Evolutionary conservation across 1,140 invertebrate species (phyloP).

Genomic region (Patella vulgata): DNA sequence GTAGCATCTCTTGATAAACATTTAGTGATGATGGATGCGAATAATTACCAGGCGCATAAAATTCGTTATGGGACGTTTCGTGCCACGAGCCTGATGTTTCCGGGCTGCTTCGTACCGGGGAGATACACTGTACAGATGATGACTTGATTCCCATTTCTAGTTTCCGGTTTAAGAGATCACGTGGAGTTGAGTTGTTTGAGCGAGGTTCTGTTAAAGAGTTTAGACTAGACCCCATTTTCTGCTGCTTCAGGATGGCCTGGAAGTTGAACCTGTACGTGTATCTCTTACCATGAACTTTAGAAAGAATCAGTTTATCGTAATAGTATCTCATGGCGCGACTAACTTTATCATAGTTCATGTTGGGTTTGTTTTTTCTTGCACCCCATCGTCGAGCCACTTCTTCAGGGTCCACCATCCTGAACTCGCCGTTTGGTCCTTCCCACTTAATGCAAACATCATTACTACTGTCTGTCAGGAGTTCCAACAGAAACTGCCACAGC

Average conservation of each 20-base stretch:
- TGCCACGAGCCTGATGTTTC: too few species aligned
- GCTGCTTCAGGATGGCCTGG: slow-evolving; percentile 26
- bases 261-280: slow-evolving; percentile 78
- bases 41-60: too few species aligned
- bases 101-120: too few species aligned
- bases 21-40: too few species aligned
- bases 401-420: slow-evolving; percentile 95
- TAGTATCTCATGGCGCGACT: slow-evolving; percentile 77
- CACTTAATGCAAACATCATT: slow-evolving; percentile 96
- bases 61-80: too few species aligned
- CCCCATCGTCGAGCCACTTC: slow-evolving; percentile 96
- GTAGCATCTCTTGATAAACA: too few species aligned
- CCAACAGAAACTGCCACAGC: slow-evolving; percentile 96
- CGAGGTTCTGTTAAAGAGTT: too few species aligned
- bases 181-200: too few species aligned
- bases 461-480: slow-evolving; percentile 92
- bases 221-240: too few species aligned
- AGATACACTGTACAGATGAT: too few species aligned
- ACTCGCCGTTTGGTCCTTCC: slow-evolving; percentile 98
- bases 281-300: slow-evolving; percentile 93
- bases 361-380: slow-evolving; percentile 93
- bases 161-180: too few species aligned
- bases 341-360: slow-evolving; percentile 91
- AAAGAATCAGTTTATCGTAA: slow-evolving; percentile 99
- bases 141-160: too few species aligned